Conservation (phyloP, 1,140 invertebrate genomes). For the Zaprionus kolodkinae region DNA sequence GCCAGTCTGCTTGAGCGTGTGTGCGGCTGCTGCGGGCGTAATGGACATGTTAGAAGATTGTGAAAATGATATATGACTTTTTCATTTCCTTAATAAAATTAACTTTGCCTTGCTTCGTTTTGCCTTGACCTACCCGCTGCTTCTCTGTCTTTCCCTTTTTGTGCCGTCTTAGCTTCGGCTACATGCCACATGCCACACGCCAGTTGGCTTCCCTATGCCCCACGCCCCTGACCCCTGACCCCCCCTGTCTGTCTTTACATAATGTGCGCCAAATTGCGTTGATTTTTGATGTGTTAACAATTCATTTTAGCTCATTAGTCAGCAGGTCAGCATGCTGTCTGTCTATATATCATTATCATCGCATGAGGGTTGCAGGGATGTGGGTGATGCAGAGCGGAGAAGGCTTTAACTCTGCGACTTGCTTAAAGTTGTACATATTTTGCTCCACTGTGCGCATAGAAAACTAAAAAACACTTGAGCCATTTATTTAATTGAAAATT, state of each 20-base stretch:
- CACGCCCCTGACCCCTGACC: not conserved
- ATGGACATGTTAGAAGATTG: conserved; percentile 81
- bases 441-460: conserved; percentile 63
- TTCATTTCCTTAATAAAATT: conserved; percentile 83
- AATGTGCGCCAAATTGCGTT: conserved; percentile 79
- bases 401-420: not conserved
- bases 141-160: too few species aligned
- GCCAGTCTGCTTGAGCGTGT: conserved; percentile 1
- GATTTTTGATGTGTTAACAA: conserved; percentile 81
- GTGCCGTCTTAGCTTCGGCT: not conserved
- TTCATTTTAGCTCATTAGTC: conserved; percentile 82
- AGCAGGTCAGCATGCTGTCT: conserved; percentile 63
- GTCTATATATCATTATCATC: conserved; percentile 76
- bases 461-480: conserved; percentile 60
- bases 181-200: conserved; percentile 3
- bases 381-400: too few species aligned
- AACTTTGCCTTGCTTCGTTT: conserved; percentile 62
- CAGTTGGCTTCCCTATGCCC: not conserved
- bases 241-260: conserved; percentile 59
- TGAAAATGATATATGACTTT: conserved; percentile 82
- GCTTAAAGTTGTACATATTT: conserved; percentile 5
- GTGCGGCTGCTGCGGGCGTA: conserved; percentile 36
- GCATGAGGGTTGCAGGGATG: conserved; percentile 2
- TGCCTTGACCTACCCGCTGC: conserved; percentile 2
- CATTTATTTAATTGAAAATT: conserved; percentile 81